Evolutionary conservation across 2,113 vertebrate genomes (phyloP).

Genomic region (Ploceus nigricollis): DNA sequence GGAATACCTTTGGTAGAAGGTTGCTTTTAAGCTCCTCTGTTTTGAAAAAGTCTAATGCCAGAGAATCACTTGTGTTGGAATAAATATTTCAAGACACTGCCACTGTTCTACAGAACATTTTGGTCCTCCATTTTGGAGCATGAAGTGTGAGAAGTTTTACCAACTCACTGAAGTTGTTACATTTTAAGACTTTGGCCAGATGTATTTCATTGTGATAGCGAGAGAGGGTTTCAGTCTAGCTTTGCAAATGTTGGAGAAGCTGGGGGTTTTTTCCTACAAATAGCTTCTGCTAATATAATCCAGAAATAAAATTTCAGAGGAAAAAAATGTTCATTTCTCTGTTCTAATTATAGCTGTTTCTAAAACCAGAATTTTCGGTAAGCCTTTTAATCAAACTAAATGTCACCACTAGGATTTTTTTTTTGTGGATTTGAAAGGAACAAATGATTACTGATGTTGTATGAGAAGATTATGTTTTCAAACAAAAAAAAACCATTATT

Average conservation of each 20-base stretch:
- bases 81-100: neutral
- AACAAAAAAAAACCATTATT: neutral
- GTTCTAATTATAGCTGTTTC: neutral
- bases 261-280: neutral
- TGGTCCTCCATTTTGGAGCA: neutral
- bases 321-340: neutral
- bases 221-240: neutral
- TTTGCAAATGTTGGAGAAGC: neutral
- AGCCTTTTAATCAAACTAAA: neutral
- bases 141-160: neutral
- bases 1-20: neutral
- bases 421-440: neutral
- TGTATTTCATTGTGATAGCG: neutral
- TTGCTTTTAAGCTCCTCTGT: neutral
- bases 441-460: neutral
- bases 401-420: neutral
- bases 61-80: neutral
- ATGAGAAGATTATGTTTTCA: neutral
- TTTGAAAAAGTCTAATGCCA: neutral
- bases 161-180: neutral
- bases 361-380: neutral
- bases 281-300: neutral
- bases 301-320: neutral
- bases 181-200: neutral
- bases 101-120: fast-evolving